Evolutionary conservation across 2,113 vertebrate genomes (phyloP).

Genomic region (Spea bombifrons): DNA sequence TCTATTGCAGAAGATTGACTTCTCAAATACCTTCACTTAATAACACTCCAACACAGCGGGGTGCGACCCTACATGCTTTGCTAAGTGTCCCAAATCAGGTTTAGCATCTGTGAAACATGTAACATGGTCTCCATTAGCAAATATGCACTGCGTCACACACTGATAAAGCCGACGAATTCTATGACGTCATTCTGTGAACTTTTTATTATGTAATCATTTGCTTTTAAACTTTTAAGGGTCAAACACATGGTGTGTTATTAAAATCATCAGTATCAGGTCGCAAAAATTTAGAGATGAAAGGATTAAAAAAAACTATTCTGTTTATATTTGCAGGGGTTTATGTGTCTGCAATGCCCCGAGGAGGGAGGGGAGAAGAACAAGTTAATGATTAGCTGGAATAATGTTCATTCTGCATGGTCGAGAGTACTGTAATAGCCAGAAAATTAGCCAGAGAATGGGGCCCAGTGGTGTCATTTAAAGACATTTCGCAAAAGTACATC

Average conservation of each 20-base stretch:
- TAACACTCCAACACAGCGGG: no score
- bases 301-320: constrained; percentile 15
- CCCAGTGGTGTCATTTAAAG: constrained; percentile 46
- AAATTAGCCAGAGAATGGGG: constrained; percentile 43
- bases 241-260: not conserved
- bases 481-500: constrained; percentile 42
- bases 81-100: no score
- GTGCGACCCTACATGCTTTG: no score
- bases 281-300: constrained; percentile 21
- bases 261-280: not conserved
- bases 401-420: constrained; percentile 47
- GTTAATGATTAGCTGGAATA: constrained; percentile 46
- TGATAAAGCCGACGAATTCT: no score
- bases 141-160: no score
- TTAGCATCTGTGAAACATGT: no score
- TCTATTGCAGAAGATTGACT: no score
- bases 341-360: constrained; percentile 18
- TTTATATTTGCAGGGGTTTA: constrained; percentile 37
- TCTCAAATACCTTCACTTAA: no score
- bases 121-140: no score
- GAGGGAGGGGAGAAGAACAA: constrained; percentile 27
- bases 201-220: no score
- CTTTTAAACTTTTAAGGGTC: no score
- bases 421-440: constrained; percentile 43
- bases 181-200: no score